Evolutionary conservation across 2,797 vertebrate species (phyloP).

Genomic region (Lithobates sylvaticus): DNA sequence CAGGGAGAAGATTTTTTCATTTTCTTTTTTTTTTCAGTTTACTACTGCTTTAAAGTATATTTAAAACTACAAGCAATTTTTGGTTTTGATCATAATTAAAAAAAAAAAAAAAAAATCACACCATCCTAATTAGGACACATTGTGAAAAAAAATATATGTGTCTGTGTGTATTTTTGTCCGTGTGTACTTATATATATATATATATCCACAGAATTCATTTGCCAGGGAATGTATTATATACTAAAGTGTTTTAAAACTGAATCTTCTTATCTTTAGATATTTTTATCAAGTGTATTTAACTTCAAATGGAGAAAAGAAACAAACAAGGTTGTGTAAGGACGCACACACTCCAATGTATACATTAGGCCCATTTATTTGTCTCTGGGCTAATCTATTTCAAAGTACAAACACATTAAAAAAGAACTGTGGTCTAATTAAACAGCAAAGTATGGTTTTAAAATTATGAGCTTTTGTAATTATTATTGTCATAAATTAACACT

Average conservation of each 20-base stretch:
- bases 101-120: no score
- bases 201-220: constrained; percentile 1
- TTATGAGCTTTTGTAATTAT: not conserved
- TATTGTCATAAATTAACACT: not conserved
- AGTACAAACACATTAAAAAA: not conserved
- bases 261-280: constrained; percentile 7
- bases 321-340: not conserved
- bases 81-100: no score
- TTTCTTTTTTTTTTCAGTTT: no score
- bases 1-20: no score
- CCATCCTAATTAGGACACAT: no score
- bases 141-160: no score
- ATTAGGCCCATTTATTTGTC: not conserved
- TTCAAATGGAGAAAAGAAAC: not conserved
- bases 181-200: not conserved
- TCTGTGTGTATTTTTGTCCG: no score
- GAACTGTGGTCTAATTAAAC: not conserved
- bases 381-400: not conserved
- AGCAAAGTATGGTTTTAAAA: not conserved
- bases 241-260: not conserved
- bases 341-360: not conserved
- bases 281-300: not conserved
- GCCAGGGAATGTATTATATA: constrained; percentile 5
- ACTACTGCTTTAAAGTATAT: no score
- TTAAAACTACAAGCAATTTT: no score